Evolutionary conservation across 1,140 invertebrate genomes (phyloP), one percentile per base, ranked within the genome.

Genomic region (Trichogramma pretiosum): DNA sequence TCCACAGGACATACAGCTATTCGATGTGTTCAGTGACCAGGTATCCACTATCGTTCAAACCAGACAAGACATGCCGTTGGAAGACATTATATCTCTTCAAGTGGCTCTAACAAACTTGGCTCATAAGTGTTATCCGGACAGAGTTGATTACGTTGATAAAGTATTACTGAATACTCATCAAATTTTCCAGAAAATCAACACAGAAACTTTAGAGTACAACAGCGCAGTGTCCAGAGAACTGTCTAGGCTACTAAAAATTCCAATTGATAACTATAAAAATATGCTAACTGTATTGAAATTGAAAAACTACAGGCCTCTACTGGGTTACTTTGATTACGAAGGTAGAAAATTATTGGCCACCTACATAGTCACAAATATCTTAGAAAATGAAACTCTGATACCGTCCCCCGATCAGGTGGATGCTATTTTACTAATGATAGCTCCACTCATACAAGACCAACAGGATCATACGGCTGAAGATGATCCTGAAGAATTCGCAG

Each of bases 11-110:
- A 88, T 96, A 11, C 85, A 94, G 62, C 73, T 99, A 1, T 99
- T 99, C 76, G 93, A 98, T 62, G 93, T 98, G 26, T 98, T 99
- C 65, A 96, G 92, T n/a, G 85, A 94, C 59, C 93, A 98, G 76
- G 89, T 98, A 24, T 87, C 93, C 3, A 84, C 88, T 51, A 94
- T 98, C 56, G 93, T 96, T 51, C 87, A 93, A 78, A 91, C 84
- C 52, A 81, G 94, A 36, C 84, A 85, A 57, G 89, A 97, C 62
- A 92, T 98, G 84, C 87, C 93, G 1, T 73, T 89, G 1, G 95
- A 99, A 73, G 95, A 99, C 70, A 93, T 96, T 63, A 85, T 99
- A 32, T 85, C 92, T 9, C 74, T 99, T 17, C 93, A 99, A 76
- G 89, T 98, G 28, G 90, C 96, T 2, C 71, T 99, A 3, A 81